phyloP scores from a whole-genome alignment of 2,113 vertebrate species.

The Silurus asotus region DNA sequence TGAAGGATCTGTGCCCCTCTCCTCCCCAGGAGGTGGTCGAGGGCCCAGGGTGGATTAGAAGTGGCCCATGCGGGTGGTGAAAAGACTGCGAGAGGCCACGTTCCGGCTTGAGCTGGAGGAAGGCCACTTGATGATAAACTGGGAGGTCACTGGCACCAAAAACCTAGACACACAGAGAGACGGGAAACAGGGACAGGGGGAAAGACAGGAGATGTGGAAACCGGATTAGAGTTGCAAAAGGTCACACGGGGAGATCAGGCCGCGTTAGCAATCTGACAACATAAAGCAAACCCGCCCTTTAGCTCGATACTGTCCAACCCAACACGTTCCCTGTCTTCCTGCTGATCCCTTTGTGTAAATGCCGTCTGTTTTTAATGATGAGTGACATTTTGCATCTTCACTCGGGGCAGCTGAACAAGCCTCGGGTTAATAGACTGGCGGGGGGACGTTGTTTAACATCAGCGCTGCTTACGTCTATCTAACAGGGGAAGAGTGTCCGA shows the following conservation, averaged over 20 bases:
- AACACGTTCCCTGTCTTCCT: slow-evolving; percentile 15
- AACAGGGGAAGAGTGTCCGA: slow-evolving; percentile 36
- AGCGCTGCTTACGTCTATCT: slow-evolving; percentile 36
- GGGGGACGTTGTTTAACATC: slow-evolving; percentile 34
- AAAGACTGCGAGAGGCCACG: slow-evolving; percentile 80
- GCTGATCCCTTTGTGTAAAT: slow-evolving; percentile 28
- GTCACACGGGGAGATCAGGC: slow-evolving; percentile 64
- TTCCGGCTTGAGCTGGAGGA: slow-evolving; percentile 79
- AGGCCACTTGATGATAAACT: slow-evolving; percentile 89
- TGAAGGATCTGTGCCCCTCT: slow-evolving; percentile 9
- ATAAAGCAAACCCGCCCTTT: slow-evolving; percentile 6
- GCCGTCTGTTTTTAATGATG: slow-evolving; percentile 47
- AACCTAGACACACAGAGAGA: slow-evolving; percentile 81
- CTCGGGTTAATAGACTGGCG: slow-evolving; percentile 38
- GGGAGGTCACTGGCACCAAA: slow-evolving; percentile 91
- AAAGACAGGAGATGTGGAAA: slow-evolving; percentile 55
- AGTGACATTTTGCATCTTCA: slow-evolving; percentile 48
- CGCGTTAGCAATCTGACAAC: slow-evolving; percentile 56
- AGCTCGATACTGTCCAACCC: slow-evolving; percentile 25
- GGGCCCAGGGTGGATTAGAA: slow-evolving; percentile 72
- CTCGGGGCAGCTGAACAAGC: slow-evolving; percentile 30
- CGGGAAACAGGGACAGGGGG: slow-evolving; percentile 64
- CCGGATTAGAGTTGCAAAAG: slow-evolving; percentile 47
- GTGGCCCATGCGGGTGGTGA: slow-evolving; percentile 84
- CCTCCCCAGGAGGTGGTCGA: slow-evolving; percentile 8